Conservation (phyloP, 1,140 invertebrate genomes). For the Camponotus vicinus region DNA sequence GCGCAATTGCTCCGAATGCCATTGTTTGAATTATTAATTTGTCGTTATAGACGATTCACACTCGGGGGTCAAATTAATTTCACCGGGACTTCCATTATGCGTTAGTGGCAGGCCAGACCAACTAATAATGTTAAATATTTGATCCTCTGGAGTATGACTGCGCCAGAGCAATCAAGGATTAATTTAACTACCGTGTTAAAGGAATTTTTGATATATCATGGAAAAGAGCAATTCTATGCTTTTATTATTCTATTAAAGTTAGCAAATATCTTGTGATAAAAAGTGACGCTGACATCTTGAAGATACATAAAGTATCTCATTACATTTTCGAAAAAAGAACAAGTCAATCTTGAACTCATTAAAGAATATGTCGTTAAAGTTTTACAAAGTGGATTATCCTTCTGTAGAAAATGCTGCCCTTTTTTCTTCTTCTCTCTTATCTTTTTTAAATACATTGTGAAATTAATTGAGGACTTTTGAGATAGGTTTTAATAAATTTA, state of each 20-base stretch:
- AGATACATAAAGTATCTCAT: neutral
- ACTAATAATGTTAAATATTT: conserved; percentile 63
- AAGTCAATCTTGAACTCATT: conserved; percentile 1
- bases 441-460: neutral
- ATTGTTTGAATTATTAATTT: conserved; percentile 54
- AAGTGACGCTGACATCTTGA: neutral
- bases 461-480: conserved; percentile 32
- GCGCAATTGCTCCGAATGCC: conserved; percentile 21
- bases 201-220: conserved; percentile 47
- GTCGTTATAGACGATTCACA: conserved; percentile 51
- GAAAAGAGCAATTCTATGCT: conserved; percentile 7
- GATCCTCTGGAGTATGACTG: conserved; percentile 37
- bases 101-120: conserved; percentile 54
- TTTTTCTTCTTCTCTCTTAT: neutral
- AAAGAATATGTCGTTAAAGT: neutral
- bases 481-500: conserved; percentile 22
- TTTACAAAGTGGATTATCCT: neutral
- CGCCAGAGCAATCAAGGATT: conserved; percentile 56
- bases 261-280: neutral
- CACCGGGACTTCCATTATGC: conserved; percentile 55
- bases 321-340: neutral
- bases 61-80: conserved; percentile 57
- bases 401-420: neutral
- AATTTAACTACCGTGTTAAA: conserved; percentile 53
- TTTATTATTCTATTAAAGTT: conserved; percentile 45